Base-by-base conservation (phyloP, 2,113 vertebrate genomes). In the Tiliqua scincoides region DNA sequence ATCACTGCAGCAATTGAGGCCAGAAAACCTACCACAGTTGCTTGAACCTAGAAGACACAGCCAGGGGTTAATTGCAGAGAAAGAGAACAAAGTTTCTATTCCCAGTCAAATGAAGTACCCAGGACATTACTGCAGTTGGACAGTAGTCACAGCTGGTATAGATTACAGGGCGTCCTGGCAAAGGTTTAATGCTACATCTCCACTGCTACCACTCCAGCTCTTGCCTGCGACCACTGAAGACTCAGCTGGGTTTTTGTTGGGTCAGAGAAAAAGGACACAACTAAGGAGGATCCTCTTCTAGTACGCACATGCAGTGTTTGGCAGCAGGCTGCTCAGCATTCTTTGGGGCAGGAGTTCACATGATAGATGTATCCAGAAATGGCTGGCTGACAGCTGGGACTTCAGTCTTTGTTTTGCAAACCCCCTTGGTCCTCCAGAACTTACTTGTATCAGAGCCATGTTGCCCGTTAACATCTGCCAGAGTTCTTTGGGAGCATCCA, bases 391-490 rank as follows among this genome's bases (percentile, higher is more conserved):
- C 76, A 63, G 79, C 0, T 12, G 7, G 20, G 63, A n/a, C 20
- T 1, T 35, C 1, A 3, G 25, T 59, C 32, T 52, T 59, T 21
- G 5, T 40, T 54, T 40, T 54, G 62, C 40, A 2, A 25, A 20
- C 12, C 8, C 57, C 23, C 68, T 25, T 23, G 21, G 54, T 62
- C 2, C 48, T 9, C 12, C 30, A 3, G 1, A 63, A 1, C 89
- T 93, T 37, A 99, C 99, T 98, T 99, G 99, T 91, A 99, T 99
- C 90, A 99, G 97, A 65, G 99, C 98, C 94, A 99, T 97, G 95
- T 99, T 99, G 83, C 99, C 98, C 1, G 97, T 98, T 85, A 99
- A 97, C 98, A 99, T 99, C 93, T 95, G 96, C 99, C 99, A 99
- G 96, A 99, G 98, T 94, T 99, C 98, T 95, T 98, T 98, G 88